phyloP scores from a whole-genome alignment of 2,888 invertebrate genomes.

The Lingula anatina region DNA sequence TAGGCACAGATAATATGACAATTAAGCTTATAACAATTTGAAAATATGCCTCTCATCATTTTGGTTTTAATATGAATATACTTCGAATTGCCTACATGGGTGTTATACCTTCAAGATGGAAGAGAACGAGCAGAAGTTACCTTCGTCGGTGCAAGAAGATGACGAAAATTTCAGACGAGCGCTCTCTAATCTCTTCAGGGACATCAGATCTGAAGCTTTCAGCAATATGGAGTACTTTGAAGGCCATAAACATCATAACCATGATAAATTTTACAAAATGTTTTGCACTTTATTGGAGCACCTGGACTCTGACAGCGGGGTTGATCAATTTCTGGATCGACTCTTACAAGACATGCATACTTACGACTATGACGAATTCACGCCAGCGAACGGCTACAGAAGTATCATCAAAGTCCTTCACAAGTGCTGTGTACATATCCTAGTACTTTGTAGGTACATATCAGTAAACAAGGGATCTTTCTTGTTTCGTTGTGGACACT shows the following conservation, averaged over 20 bases:
- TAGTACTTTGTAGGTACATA: conserved; percentile 69
- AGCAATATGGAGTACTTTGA: conserved; percentile 45
- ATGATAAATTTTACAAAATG: conserved; percentile 36
- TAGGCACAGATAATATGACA: no score
- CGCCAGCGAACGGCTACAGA: conserved; percentile 92
- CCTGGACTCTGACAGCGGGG: conserved; percentile 56
- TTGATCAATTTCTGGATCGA: conserved; percentile 67
- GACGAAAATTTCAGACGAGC: conserved; percentile 6
- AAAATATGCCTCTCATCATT: no score
- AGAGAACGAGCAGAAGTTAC: neutral
- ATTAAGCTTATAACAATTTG: no score
- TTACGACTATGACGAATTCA: conserved; percentile 70
- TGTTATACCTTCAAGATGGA: conserved; percentile 3
- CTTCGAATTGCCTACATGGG: no score
- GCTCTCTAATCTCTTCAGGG: conserved; percentile 26
- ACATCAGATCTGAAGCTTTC: conserved; percentile 34
- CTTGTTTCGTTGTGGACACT: conserved; percentile 71
- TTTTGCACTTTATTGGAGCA: conserved; percentile 58
- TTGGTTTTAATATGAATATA: no score
- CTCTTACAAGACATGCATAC: conserved; percentile 63
- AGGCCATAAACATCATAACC: conserved; percentile 28
- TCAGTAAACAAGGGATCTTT: conserved; percentile 68
- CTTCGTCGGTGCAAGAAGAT: neutral
- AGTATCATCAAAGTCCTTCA: conserved; percentile 76
- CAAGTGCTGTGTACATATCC: conserved; percentile 68